Base-by-base conservation (phyloP, 2,888 invertebrate species). In the Orthosia gothica region DNA sequence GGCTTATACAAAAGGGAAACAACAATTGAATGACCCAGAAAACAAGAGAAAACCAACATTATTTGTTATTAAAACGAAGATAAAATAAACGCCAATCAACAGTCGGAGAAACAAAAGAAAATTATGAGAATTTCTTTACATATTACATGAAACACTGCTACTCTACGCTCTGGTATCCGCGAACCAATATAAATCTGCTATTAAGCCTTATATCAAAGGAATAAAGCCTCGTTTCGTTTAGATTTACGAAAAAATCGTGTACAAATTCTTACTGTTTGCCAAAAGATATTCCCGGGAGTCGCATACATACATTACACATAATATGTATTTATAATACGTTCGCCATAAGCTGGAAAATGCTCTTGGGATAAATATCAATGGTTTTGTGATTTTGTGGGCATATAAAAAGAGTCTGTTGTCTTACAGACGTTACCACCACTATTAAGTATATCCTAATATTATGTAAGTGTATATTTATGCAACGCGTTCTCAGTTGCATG, bases 271-370 rank as follows among this genome's bases (percentile, higher is more conserved):
- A 75, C 66, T 76, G 79, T 84, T 76, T 82, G 85, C 79, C 88
- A 84, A 88, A 88, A 82, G 69, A 81, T 81, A 82, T 82, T 87
- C 88, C 70, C 85, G 12, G 13, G 85, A 70, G 87, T 74, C 76
- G 47, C 74, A 84, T 85, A 82, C 79, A 79, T 81, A 82, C 58
- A 82, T 82, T 86, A 76, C 70, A 82, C 57, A 76, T 81, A 75
- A 84, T 79, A 87, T 66, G 84, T 84, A 84, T 88, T 86, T 82
- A 82, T 86, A 82, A 87, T 84, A 81, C 72, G 71, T 79, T 75
- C 62, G 52, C 76, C 74, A 83, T 80, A 83, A 79, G 76, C 75
- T 76, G 76, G 63, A 76, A 87, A 87, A 80, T 79, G 64, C 79
- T 79, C 75, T 59, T 71, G 81, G 74, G 82, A 84, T 82, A 79